Conservation (phyloP, 2,888 invertebrate genomes). For the Ommatoiulus sabulosus region DNA sequence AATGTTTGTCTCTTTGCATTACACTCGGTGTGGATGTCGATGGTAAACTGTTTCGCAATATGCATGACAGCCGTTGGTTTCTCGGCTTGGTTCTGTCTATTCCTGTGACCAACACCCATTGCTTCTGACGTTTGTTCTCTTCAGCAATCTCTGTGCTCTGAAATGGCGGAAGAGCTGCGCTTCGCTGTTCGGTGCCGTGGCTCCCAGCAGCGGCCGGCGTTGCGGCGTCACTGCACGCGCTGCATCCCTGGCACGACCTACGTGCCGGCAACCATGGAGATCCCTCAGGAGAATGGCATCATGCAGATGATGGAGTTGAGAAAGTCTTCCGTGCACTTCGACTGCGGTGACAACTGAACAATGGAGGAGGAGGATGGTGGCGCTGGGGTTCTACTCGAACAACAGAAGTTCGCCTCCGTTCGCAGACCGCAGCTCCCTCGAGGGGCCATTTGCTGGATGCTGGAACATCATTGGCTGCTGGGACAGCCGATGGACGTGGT, state of each 20-base stretch:
- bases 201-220: constrained; percentile 82
- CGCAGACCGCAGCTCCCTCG: too few species aligned
- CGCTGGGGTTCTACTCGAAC: too few species aligned
- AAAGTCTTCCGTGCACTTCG: constrained; percentile 63
- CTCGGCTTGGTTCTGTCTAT: too few species aligned
- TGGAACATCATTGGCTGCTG: too few species aligned
- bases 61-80: too few species aligned
- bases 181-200: constrained; percentile 91
- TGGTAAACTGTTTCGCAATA: too few species aligned
- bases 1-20: too few species aligned
- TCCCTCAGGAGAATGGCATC: constrained; percentile 74
- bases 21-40: too few species aligned
- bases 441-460: too few species aligned
- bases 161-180: constrained; percentile 92
- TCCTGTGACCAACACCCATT: background rate
- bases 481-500: too few species aligned
- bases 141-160: constrained; percentile 88
- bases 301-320: constrained; percentile 77
- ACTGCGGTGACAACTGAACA: background rate
- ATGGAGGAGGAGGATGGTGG: too few species aligned
- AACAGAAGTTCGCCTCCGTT: too few species aligned
- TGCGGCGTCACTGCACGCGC: constrained; percentile 80
- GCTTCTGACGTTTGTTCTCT: background rate
- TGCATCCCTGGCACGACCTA: constrained; percentile 76
- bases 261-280: constrained; percentile 61